These are phyloP conservation scores for Zaprionus nigranus DNA, from an alignment of 1,140 invertebrate species.

Conservation along the genomic window DNA sequence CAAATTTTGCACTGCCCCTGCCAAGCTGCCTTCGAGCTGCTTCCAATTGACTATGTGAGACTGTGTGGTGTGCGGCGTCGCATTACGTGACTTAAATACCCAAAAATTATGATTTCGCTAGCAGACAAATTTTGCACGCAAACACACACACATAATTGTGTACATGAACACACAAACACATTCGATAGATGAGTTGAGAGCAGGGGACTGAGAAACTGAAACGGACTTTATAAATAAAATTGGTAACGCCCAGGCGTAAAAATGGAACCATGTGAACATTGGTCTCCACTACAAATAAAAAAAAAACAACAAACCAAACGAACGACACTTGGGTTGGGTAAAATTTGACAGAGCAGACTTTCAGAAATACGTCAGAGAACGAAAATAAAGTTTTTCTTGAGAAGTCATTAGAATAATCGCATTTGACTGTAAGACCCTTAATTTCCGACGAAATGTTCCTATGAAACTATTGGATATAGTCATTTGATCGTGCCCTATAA, in stretches of 20 bases:
- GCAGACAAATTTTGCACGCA: constrained; percentile 26
- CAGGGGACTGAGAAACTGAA: constrained; percentile 6
- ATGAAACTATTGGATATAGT: too few relatives aligned
- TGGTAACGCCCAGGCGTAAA: constrained; percentile 26
- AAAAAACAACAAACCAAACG: too few relatives aligned
- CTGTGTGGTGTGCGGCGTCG: constrained; percentile 33
- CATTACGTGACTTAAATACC: constrained; percentile 55
- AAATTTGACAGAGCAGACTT: constrained; percentile 35
- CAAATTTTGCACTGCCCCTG: constrained; percentile 47
- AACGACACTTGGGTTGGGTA: neutral
- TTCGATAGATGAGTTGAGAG: neutral
- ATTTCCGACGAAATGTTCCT: too few relatives aligned
- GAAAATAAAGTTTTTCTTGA: too few relatives aligned
- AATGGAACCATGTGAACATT: constrained; percentile 29
- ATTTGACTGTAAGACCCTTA: too few relatives aligned
- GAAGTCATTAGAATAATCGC: too few relatives aligned
- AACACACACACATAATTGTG: neutral
- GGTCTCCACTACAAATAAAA: too few relatives aligned
- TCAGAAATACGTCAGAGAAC: too few relatives aligned
- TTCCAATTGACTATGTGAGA: constrained; percentile 40
- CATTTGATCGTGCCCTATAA: too few relatives aligned
- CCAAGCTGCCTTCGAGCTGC: constrained; percentile 34
- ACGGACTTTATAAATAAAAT: constrained; percentile 21
- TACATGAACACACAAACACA: neutral
- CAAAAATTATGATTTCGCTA: constrained; percentile 54